phyloP scores from a whole-genome alignment of 2,113 vertebrate genomes.

The Agelaius tricolor region DNA sequence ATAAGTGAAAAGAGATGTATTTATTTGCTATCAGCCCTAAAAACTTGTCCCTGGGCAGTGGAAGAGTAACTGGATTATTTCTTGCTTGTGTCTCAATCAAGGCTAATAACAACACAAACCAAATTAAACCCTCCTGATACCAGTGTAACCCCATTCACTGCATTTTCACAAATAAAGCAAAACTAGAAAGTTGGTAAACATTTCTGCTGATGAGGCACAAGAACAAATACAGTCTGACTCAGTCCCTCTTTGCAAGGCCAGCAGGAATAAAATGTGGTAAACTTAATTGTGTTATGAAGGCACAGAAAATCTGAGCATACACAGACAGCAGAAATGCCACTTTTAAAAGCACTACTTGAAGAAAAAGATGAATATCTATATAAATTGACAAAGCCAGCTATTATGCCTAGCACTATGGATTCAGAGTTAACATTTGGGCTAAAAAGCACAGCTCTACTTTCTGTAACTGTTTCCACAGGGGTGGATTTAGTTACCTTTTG shows the following conservation, averaged over 20 bases:
- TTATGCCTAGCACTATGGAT: background rate
- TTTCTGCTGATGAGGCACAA: conserved; percentile 45
- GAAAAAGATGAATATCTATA: background rate
- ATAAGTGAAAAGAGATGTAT: background rate
- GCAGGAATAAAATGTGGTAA: conserved; percentile 23
- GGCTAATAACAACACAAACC: background rate
- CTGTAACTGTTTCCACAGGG: background rate
- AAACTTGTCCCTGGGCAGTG: background rate
- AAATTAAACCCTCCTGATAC: background rate
- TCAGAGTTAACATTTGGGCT: background rate
- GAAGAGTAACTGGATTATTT: background rate
- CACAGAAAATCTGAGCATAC: conserved; percentile 16
- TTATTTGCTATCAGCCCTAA: background rate
- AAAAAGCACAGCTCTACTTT: background rate
- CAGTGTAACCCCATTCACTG: background rate
- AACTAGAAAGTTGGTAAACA: conserved; percentile 22
- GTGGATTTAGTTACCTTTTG: background rate
- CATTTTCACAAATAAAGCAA: background rate
- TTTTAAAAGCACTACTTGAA: background rate
- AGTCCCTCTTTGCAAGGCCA: conserved; percentile 15
- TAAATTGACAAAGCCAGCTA: conserved; percentile 5
- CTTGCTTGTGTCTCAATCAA: background rate
- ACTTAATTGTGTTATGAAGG: conserved; percentile 44
- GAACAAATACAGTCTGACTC: conserved; percentile 23
- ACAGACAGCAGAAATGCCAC: conserved; percentile 36